A percentile compares a stretch with the other conserved stretches of the same genome.
These are phyloP conservation scores for Torymus auratus DNA, from an alignment of 2,888 invertebrate species.

Conservation along the genomic window DNA sequence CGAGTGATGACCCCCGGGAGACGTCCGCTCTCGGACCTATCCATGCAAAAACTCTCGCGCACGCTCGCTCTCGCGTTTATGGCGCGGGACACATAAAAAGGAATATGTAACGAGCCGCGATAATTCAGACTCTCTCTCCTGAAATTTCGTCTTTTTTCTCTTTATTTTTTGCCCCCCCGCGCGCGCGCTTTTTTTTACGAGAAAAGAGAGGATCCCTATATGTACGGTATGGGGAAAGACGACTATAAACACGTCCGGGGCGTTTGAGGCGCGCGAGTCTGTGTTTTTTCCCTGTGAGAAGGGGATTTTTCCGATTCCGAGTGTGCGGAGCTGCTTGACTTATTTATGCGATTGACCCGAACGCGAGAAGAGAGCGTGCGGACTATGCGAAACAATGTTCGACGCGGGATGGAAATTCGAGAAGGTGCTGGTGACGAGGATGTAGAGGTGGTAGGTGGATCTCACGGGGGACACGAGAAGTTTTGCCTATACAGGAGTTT, in stretches of 20 bases:
- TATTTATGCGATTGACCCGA: constrained; percentile 63
- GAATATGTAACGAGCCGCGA: constrained; percentile 75
- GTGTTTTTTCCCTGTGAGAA: constrained; percentile 29
- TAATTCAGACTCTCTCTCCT: constrained; percentile 67
- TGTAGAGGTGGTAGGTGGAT: not conserved
- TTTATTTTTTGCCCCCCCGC: not conserved
- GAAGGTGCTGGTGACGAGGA: not conserved
- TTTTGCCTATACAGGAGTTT: not conserved
- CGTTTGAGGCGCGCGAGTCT: constrained; percentile 26
- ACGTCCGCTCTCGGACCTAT: constrained; percentile 54
- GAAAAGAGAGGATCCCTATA: too few species aligned
- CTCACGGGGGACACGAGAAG: constrained; percentile 23
- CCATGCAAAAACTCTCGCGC: constrained; percentile 59
- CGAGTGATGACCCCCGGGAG: constrained; percentile 76
- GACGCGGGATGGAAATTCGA: constrained; percentile 37
- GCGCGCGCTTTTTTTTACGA: too few species aligned
- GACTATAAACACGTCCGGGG: constrained; percentile 44
- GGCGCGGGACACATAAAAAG: constrained; percentile 73
- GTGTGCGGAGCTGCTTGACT: constrained; percentile 53
- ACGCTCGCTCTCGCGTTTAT: constrained; percentile 68
- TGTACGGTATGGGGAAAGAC: too few species aligned
- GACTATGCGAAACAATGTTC: constrained; percentile 61
- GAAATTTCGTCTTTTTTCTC: constrained; percentile 46
- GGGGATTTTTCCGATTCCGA: constrained; percentile 50
- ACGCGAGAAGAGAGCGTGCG: not conserved